Evolutionary conservation across 2,888 invertebrate species (phyloP), one percentile per base, ranked within the genome.

Genomic region (Ommatoiulus sabulosus): DNA sequence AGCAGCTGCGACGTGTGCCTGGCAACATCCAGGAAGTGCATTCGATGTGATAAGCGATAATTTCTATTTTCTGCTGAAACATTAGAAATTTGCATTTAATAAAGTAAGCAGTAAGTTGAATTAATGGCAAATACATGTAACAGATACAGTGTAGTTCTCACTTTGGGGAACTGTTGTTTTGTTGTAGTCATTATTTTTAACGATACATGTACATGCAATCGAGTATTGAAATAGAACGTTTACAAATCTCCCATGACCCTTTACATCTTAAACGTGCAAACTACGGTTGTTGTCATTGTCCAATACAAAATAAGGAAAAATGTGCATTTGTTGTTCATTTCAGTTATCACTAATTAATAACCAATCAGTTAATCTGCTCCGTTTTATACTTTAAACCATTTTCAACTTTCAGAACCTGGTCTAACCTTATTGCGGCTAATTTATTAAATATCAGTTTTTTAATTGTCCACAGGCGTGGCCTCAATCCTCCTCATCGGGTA

Each of bases 401-500:
- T 84, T n/a, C n/a, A 35, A 35, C 2, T 35, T 35, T 0, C 35
- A 35, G 35, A 35, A 35, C 35, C 35, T 35, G 35, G 35, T 35
- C 35, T 35, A 2, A 35, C 35, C 35, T 35, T 35, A 35, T 35
- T 35, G 35, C 35, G 2, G 35, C 35, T 35, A 20, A 12, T n/a
- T 8, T 20, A 43, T 12, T 84, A 84, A 35, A 20, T 20, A 86
- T 12, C n/a, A 15, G n/a, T 35, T 87, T 48, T 87, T 87, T 44
- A 35, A 15, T 87, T 87, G 4, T 87, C 95, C 95, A 87, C 94
- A 99, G 99, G 93, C 96, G 99, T 92, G 99, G 99, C 88, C 94
- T 99, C 90, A 99, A 98, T 92, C 99, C 99, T 90, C 99, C 99
- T 91, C 99, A 99, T 93, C 95, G 99, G 90, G 98, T 99, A 90